These are phyloP conservation scores for Ardeotis arabs DNA, from an alignment of 2,113 vertebrate species.

Conservation along the genomic window DNA sequence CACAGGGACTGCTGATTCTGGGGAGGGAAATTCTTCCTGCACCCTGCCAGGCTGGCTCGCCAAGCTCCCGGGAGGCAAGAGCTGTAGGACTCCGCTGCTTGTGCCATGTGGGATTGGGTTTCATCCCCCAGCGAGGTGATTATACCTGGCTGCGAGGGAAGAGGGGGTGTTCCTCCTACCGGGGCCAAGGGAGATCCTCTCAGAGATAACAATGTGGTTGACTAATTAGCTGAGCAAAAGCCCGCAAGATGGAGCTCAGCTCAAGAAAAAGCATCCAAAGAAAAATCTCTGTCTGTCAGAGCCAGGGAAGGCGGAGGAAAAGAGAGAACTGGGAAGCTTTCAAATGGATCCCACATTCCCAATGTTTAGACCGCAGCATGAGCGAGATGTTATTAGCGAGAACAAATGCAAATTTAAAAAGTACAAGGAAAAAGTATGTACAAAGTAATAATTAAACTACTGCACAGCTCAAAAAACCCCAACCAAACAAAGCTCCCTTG, in stretches of 20 bases:
- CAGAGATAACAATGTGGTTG: background rate
- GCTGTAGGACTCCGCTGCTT: background rate
- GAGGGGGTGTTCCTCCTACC: background rate
- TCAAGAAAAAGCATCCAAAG: background rate
- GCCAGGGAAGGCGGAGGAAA: background rate
- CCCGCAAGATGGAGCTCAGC: conserved; percentile 21
- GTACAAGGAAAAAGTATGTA: background rate
- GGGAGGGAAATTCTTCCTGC: background rate
- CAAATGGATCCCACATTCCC: background rate
- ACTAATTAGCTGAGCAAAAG: background rate
- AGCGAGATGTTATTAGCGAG: background rate
- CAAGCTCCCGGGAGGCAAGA: background rate
- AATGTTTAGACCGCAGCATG: background rate
- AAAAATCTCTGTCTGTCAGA: background rate
- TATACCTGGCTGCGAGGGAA: background rate
- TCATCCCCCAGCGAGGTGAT: background rate
- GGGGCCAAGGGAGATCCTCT: background rate
- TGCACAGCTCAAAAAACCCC: background rate
- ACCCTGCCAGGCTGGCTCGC: background rate
- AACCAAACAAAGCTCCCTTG: background rate
- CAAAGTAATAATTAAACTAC: background rate
- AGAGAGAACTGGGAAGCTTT: background rate
- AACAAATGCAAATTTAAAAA: background rate
- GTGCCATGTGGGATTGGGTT: background rate
- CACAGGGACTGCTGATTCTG: background rate